Conservation (phyloP, 2,113 vertebrate genomes). For the Lycaon pictus region DNA sequence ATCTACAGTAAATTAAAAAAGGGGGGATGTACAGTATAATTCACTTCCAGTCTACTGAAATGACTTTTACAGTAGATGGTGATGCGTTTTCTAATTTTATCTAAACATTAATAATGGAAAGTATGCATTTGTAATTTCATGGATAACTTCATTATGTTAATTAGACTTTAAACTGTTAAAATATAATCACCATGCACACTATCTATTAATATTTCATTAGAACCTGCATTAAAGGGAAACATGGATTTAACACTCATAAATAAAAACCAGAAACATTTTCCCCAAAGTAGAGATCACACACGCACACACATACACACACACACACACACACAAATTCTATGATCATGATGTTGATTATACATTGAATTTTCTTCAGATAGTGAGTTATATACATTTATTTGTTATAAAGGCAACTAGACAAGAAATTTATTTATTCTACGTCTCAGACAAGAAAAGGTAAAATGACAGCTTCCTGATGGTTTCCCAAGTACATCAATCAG, state of each 20-base stretch:
- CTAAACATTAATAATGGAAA: not conserved
- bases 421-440: slow-evolving; percentile 48
- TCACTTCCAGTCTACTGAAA: not conserved
- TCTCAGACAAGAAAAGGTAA: not conserved
- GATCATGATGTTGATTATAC: not conserved
- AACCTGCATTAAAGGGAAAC: not conserved
- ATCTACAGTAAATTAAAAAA: not conserved
- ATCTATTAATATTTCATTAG: slow-evolving; percentile 4
- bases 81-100: not conserved
- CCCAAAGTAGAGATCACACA: not conserved
- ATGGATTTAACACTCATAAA: not conserved
- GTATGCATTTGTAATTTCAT: not conserved
- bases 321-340: not conserved
- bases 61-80: not conserved
- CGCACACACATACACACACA: not conserved
- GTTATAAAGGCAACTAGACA: not conserved
- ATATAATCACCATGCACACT: not conserved
- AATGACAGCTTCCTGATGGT: not conserved
- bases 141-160: not conserved
- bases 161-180: slow-evolving; percentile 1
- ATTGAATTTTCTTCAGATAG: not conserved
- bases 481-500: not conserved
- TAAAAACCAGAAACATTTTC: not conserved
- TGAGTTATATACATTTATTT: not conserved
- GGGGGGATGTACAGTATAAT: not conserved